Evolutionary conservation across 2,888 invertebrate species (phyloP).

Genomic region (Lutraria lutraria): DNA sequence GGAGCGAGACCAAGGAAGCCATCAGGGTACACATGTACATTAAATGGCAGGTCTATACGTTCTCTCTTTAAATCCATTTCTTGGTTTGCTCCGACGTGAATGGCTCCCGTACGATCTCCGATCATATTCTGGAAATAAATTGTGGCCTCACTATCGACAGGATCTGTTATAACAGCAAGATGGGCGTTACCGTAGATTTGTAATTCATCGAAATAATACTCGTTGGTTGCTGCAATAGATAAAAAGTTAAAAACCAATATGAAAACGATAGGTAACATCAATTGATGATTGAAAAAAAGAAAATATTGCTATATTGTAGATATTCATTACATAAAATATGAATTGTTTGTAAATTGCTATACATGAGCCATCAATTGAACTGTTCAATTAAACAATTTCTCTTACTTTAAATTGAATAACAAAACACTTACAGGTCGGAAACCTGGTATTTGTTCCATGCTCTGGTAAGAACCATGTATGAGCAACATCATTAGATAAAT

Average conservation of each 20-base stretch:
- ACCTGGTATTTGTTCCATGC: constrained; percentile 65
- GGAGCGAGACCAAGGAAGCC: constrained; percentile 79
- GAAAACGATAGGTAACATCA: no score
- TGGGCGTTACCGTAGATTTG: constrained; percentile 81
- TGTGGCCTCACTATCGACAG: constrained; percentile 66
- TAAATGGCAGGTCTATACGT: constrained; percentile 80
- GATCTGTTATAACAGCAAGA: constrained; percentile 77
- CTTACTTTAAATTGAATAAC: not conserved
- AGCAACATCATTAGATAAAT: constrained; percentile 72
- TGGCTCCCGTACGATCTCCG: constrained; percentile 79
- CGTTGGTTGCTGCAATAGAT: constrained; percentile 66
- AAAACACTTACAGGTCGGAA: constrained; percentile 51
- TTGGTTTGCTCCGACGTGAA: constrained; percentile 77
- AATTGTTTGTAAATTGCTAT: no score
- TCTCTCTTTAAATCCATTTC: constrained; percentile 74
- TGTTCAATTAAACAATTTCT: no score
- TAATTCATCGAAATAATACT: constrained; percentile 77
- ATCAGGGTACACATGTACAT: constrained; percentile 77
- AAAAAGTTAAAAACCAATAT: not conserved
- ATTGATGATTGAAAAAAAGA: no score
- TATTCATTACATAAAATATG: no score
- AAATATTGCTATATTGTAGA: no score
- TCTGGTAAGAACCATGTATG: constrained; percentile 79
- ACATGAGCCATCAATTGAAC: no score
- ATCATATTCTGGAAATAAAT: constrained; percentile 79